Conservation (phyloP, 2,113 vertebrate genomes). For the Dromiciops gliroides region DNA sequence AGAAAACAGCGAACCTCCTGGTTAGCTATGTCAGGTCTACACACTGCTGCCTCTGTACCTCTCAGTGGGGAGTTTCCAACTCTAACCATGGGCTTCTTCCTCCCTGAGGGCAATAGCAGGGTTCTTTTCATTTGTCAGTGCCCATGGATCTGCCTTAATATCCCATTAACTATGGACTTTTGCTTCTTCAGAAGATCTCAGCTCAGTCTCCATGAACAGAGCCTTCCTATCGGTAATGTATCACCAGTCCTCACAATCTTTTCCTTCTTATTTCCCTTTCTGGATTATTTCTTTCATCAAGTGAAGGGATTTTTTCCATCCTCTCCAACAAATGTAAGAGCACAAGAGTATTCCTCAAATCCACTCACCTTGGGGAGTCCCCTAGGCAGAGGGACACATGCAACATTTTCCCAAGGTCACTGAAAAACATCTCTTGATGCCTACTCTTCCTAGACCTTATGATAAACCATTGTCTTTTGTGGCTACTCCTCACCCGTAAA, state of each 20-base stretch:
- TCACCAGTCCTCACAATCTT: not conserved
- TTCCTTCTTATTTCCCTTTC: not conserved
- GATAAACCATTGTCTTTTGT: not conserved
- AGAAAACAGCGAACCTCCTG: not conserved
- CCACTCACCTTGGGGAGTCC: not conserved
- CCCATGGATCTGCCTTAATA: not conserved
- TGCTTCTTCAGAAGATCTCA: not conserved
- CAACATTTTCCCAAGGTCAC: not conserved
- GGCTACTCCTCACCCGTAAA: slow-evolving; percentile 11
- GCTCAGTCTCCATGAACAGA: not conserved
- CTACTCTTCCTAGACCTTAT: slow-evolving; percentile 11
- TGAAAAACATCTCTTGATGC: slow-evolving; percentile 3
- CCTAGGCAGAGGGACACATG: no score
- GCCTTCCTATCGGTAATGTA: not conserved
- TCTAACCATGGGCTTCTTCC: not conserved
- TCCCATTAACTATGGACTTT: not conserved
- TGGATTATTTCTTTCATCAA: not conserved
- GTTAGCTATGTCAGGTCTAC: not conserved
- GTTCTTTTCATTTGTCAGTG: not conserved
- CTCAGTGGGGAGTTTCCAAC: not conserved
- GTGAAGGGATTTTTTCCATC: not conserved
- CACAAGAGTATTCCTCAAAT: not conserved
- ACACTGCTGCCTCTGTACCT: not conserved
- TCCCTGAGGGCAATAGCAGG: not conserved
- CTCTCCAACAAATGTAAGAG: not conserved